phyloP scores from a whole-genome alignment of 2,888 invertebrate genomes.

The Lymantria monacha region DNA sequence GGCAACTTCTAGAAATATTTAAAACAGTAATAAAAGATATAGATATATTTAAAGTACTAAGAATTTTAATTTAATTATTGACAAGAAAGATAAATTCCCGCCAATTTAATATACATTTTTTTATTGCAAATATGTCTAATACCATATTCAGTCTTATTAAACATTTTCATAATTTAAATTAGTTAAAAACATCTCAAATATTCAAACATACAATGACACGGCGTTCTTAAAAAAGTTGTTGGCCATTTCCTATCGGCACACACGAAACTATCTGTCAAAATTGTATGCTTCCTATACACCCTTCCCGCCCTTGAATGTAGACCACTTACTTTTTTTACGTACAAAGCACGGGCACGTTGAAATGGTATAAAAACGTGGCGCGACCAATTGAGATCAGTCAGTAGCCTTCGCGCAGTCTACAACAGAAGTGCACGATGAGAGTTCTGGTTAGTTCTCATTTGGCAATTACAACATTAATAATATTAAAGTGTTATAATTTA shows the following conservation, averaged over 20 bases:
- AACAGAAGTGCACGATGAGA: slow-evolving; percentile 81
- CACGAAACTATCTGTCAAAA: slow-evolving; percentile 54
- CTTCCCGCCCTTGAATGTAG: slow-evolving; percentile 74
- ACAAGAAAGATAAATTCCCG: no score
- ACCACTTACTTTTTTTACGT: slow-evolving; percentile 78
- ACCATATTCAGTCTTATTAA: no score
- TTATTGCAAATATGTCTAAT: no score
- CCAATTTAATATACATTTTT: no score
- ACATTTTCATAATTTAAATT: no score
- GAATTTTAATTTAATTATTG: no score
- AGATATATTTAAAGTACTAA: no score
- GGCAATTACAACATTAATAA: slow-evolving; percentile 26
- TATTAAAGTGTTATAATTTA: slow-evolving; percentile 18
- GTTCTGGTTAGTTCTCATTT: slow-evolving; percentile 70
- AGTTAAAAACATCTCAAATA: not conserved
- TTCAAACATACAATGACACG: slow-evolving; percentile 1
- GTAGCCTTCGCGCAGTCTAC: slow-evolving; percentile 80
- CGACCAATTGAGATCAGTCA: slow-evolving; percentile 73
- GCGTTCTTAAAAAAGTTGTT: slow-evolving; percentile 40
- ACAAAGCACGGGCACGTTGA: slow-evolving; percentile 52
- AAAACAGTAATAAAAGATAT: no score
- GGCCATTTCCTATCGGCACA: slow-evolving; percentile 30
- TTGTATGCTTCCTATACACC: slow-evolving; percentile 72
- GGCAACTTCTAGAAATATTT: no score
- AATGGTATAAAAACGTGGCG: slow-evolving; percentile 66